Percentiles rank a stretch among this genome's conserved stretches.
phyloP scores from a whole-genome alignment of 1,140 invertebrate genomes.

The Globodera rostochiensis region DNA sequence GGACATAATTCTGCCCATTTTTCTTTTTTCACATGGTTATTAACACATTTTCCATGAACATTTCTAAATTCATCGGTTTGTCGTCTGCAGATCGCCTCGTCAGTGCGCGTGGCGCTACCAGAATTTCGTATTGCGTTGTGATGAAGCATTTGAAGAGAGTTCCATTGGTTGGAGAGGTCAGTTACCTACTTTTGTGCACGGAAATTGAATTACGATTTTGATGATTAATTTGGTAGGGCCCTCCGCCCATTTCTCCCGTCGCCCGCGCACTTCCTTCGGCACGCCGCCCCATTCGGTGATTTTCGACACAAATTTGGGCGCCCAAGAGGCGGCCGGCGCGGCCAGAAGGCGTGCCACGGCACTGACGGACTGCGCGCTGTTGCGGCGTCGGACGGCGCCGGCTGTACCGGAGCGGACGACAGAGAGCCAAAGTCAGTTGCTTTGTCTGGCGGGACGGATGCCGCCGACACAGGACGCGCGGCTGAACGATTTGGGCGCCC shows the following conservation, averaged over 20 bases:
- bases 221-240: background rate
- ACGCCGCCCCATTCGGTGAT: conserved; percentile 14
- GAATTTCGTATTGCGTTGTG: conserved; percentile 26
- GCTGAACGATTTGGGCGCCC: conserved; percentile 18
- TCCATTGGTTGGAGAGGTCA: background rate
- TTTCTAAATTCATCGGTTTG: conserved; percentile 8
- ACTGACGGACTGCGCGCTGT: conserved; percentile 8
- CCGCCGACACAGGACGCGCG: conserved; percentile 21
- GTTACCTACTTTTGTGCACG: no score
- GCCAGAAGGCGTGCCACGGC: background rate
- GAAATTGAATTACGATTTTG: background rate
- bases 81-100: conserved; percentile 34
- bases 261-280: background rate
- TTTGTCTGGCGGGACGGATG: conserved; percentile 26
- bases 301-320: conserved; percentile 9
- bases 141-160: conserved; percentile 18
- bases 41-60: no score
- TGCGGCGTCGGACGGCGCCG: background rate
- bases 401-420: background rate
- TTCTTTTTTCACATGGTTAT: no score
- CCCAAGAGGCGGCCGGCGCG: conserved; percentile 2
- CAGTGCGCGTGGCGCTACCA: conserved; percentile 36
- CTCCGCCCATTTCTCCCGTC: background rate
- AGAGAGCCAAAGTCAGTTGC: conserved; percentile 12
- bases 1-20: no score